phyloP scores from a whole-genome alignment of 2,113 vertebrate species.

The Corydoras sp. region DNA sequence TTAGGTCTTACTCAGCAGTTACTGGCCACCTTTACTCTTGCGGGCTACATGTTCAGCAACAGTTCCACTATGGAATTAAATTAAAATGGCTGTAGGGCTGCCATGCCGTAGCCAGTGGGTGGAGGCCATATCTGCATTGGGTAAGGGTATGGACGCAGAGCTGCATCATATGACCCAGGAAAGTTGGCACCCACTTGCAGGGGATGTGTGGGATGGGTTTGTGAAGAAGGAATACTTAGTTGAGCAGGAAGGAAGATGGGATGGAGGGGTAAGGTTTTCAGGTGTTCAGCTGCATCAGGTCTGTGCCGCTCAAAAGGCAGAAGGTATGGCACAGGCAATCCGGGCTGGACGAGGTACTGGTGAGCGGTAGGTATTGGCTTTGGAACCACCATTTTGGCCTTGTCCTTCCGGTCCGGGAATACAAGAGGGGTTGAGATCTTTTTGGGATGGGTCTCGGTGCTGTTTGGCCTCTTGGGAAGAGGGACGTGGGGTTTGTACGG shows the following conservation, averaged over 20 bases:
- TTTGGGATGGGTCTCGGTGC: constrained; percentile 46
- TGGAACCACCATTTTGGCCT: constrained; percentile 50
- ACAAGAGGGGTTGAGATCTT: constrained; percentile 41
- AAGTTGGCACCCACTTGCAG: constrained; percentile 49
- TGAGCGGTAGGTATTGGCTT: constrained; percentile 50
- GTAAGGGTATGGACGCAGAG: constrained; percentile 56
- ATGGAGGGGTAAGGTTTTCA: constrained; percentile 41
- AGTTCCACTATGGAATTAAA: not conserved
- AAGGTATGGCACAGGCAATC: constrained; percentile 40
- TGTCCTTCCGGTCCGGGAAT: constrained; percentile 59
- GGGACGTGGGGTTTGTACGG: constrained; percentile 41
- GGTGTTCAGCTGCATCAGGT: constrained; percentile 42
- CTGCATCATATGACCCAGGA: constrained; percentile 48
- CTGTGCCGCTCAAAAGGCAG: constrained; percentile 51
- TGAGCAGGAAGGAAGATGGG: constrained; percentile 51
- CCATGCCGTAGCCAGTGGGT: constrained; percentile 51
- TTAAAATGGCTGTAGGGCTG: constrained; percentile 56
- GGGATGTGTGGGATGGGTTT: constrained; percentile 50
- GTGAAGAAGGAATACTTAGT: constrained; percentile 54
- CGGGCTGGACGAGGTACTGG: constrained; percentile 47
- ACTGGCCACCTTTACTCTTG: too few species aligned
- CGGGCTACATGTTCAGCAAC: not conserved
- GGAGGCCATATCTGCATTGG: constrained; percentile 52
- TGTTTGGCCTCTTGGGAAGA: constrained; percentile 37
- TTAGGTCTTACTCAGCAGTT: too few species aligned